These are phyloP conservation scores for Oryctes rhinoceros DNA, from an alignment of 1,140 invertebrate genomes.

Conservation along the genomic window DNA sequence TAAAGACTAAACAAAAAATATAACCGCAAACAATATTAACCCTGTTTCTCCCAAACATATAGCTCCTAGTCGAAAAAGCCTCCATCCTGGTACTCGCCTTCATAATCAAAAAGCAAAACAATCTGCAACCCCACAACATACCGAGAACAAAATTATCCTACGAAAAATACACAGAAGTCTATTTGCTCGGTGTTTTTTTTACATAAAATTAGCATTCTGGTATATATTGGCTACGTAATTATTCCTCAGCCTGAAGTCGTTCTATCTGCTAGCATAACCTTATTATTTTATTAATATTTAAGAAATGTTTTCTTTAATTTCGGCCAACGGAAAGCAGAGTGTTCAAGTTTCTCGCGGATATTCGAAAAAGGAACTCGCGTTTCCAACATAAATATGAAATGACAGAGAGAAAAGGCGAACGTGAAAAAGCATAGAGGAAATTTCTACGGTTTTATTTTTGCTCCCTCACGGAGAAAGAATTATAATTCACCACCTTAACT, in stretches of 20 bases:
- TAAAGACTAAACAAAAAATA: no score
- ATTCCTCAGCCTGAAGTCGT: background rate
- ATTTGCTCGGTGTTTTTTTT: background rate
- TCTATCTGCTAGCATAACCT: background rate
- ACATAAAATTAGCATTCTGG: background rate
- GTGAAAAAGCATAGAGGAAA: conserved; percentile 6
- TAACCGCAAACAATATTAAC: no score
- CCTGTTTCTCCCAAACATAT: background rate
- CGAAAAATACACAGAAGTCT: background rate
- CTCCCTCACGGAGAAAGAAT: conserved; percentile 11
- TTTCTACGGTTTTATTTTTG: conserved; percentile 29
- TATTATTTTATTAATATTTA: conserved; percentile 29
- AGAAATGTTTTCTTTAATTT: conserved; percentile 15
- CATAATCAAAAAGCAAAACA: conserved; percentile 1
- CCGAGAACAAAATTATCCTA: background rate
- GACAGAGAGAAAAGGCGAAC: conserved; percentile 5
- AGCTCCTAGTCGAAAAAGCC: background rate
- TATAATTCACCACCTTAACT: conserved; percentile 32
- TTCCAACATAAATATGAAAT: conserved; percentile 2
- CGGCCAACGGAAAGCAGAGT: background rate
- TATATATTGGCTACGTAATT: background rate
- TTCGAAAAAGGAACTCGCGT: background rate
- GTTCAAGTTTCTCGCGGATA: background rate
- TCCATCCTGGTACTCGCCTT: background rate
- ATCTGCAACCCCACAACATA: background rate